Evolutionary conservation across 2,797 vertebrate genomes (phyloP).

Genomic region (Alcedo atthis): DNA sequence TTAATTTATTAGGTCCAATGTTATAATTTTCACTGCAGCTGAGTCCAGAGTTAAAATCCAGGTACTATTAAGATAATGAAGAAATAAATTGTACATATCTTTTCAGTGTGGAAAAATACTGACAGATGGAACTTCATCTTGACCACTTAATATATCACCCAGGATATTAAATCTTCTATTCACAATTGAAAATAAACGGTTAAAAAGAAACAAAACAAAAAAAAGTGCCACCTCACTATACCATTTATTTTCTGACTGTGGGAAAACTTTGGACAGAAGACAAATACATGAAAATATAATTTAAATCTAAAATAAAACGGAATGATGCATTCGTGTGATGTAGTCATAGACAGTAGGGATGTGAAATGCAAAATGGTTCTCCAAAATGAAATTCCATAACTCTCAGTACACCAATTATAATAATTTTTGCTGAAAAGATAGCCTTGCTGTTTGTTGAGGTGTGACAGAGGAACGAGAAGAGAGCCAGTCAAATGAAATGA

Average conservation of each 20-base stretch:
- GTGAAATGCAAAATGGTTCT: background rate
- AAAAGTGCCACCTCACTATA: background rate
- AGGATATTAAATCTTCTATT: background rate
- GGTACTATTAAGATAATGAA: background rate
- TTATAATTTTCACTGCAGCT: background rate
- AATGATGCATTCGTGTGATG: background rate
- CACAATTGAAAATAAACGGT: background rate
- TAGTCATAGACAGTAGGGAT: background rate
- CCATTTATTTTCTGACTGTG: background rate
- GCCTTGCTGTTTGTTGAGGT: background rate
- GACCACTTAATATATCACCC: background rate
- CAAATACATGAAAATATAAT: background rate
- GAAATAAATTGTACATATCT: background rate
- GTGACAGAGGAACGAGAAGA: background rate
- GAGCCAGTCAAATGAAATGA: background rate
- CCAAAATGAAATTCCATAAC: background rate
- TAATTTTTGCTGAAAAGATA: background rate
- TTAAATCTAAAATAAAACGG: background rate
- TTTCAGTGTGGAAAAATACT: background rate
- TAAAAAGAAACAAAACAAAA: background rate
- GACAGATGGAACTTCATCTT: background rate
- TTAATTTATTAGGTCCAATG: background rate
- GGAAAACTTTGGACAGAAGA: background rate
- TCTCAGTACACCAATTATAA: background rate
- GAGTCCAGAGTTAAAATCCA: background rate